Base-by-base conservation (phyloP, 2,888 invertebrate genomes). In the Schizotus pectinicornis region DNA sequence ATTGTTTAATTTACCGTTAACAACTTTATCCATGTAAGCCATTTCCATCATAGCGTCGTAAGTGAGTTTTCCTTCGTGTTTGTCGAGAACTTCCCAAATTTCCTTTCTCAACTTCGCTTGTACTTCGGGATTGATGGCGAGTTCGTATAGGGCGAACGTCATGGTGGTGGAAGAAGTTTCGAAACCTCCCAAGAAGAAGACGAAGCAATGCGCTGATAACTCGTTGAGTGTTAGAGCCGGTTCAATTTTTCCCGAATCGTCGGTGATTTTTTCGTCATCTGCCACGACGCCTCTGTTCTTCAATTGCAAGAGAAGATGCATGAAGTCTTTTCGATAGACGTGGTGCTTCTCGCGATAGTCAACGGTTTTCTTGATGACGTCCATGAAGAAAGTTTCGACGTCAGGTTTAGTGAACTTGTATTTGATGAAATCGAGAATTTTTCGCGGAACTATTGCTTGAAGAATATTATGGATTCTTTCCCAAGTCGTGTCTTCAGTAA, bases 281-380 rank as follows among this genome's bases (percentile, higher is more conserved):
- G 22, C 14, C 3, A 56, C 30, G 5, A 6, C 9, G 1, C 69
- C 36, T 1, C 78, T 71, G 47, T 67, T 64, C 38, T 67, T 81
- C 31, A 84, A 61, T 33, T 84, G 77, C 12, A 82, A 73, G 43
- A 85, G 72, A 1, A 84, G 67, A 56, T 85, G 82, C 53, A 86
- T 70, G 57, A 86, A 84, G 71, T 84, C 85, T 46, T 83, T 82
- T 7, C 82, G 72, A 0, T 66, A 68, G 0, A 83, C 63, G 1
- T 81, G 75, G 59, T 81, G 79, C 12, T 75, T 70, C 57, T 80
- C 80, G 6, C 84, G 72, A 53, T 80, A 77, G 0, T 78, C 72
- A 0, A 83, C 75, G 0, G 80, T 80, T 0, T 80, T 74, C 0
- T 70, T 76, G 0, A 83, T 80, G 0, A 79, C 70, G 9, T 55